phyloP scores from a whole-genome alignment of 2,888 invertebrate genomes.

The Hypercompe scribonia region DNA sequence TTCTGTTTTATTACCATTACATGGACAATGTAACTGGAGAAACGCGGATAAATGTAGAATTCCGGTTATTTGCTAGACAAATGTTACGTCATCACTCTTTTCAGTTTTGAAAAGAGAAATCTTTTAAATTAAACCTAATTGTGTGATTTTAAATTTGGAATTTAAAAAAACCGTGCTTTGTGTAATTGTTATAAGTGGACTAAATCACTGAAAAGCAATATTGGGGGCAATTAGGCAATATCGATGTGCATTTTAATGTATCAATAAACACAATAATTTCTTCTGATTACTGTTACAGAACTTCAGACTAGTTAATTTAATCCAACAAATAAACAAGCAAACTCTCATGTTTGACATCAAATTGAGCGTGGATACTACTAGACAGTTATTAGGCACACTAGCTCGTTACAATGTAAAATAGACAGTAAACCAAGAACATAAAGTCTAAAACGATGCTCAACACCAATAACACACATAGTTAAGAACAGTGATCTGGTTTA shows the following conservation, averaged over 20 bases:
- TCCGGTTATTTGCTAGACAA: background rate
- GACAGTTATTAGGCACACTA: background rate
- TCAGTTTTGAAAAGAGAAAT: background rate
- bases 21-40: background rate
- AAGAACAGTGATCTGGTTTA: constrained; percentile 4
- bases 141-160: background rate
- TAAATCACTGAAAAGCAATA: too few species aligned
- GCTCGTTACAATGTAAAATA: background rate
- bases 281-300: background rate
- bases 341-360: background rate
- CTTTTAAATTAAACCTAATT: background rate
- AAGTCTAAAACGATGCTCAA: background rate
- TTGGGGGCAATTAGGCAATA: too few species aligned
- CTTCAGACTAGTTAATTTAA: background rate
- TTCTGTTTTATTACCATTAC: background rate
- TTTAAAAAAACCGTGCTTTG: too few species aligned
- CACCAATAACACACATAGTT: background rate
- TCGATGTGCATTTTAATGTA: too few species aligned
- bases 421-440: background rate
- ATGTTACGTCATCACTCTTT: background rate
- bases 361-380: background rate
- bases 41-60: background rate
- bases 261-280: too few species aligned
- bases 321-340: background rate
- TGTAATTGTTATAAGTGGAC: too few species aligned